phyloP scores from a whole-genome alignment of 1,140 invertebrate genomes.

The Calephelis virginiensis region DNA sequence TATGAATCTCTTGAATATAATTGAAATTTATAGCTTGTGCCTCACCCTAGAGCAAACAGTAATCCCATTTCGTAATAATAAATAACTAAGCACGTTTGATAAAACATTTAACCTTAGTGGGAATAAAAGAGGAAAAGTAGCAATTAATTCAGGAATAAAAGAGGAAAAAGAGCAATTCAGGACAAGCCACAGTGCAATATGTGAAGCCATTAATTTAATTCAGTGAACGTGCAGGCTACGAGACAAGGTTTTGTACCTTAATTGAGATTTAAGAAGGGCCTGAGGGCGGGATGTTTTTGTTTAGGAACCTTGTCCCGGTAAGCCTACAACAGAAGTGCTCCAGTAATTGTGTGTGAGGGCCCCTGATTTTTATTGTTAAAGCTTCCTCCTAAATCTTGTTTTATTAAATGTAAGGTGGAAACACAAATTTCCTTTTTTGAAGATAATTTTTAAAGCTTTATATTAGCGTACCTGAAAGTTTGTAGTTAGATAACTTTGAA shows the following conservation, averaged over 20 bases:
- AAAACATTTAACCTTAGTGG: constrained; percentile 65
- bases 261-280: constrained; percentile 76
- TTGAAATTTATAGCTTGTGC: background rate
- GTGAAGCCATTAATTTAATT: constrained; percentile 76
- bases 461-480: too few species aligned
- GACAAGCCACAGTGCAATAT: constrained; percentile 65
- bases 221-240: constrained; percentile 63
- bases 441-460: too few species aligned
- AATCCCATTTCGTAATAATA: constrained; percentile 43
- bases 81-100: constrained; percentile 61
- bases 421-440: too few species aligned
- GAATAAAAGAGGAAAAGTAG: constrained; percentile 55
- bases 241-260: constrained; percentile 73
- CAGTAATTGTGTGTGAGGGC: constrained; percentile 8
- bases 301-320: constrained; percentile 34
- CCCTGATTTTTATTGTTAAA: constrained; percentile 22
- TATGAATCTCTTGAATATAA: background rate
- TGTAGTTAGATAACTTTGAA: too few species aligned
- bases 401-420: too few species aligned
- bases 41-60: constrained; percentile 33
- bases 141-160: constrained; percentile 63
- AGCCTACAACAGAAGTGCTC: constrained; percentile 26
- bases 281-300: constrained; percentile 54
- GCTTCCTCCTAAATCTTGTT: background rate
- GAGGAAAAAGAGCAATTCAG: constrained; percentile 67